Base-by-base conservation (phyloP, 1,140 invertebrate species). In the Drosophila fuyamai region DNA sequence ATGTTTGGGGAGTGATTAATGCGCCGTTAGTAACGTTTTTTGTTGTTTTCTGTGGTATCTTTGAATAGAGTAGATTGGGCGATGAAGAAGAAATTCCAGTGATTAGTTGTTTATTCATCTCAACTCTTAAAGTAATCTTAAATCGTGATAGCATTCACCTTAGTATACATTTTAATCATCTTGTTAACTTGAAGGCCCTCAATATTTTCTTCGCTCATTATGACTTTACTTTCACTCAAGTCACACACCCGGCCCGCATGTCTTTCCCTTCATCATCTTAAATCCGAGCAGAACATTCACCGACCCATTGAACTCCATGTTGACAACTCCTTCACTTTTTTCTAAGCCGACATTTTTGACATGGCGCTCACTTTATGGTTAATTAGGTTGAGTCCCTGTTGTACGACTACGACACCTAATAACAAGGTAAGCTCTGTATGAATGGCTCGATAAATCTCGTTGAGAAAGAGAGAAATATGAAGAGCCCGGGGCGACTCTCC, bases 301-400 rank as follows among this genome's bases (percentile, higher is more conserved):
- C 27, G 12, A 36, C 7, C 47, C 57, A 50, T 43, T 71, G 44
- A 61, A 18, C 41, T 29, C 8, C 50, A 48, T 43, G 35, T 56
- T 55, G n/a, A 40, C 40, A 40, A 61, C 67, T 61, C 48, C 71
- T 74, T 56, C 23, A 54, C 35, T 40, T 67, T 57, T 72, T 58
- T 47, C 54, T 83, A 88, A 88, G 72, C 76, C 77, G 83, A 88
- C 83, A 88, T 63, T 83, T 88, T 83, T 80, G 83, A 88, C 79
- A 86, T 62, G 83, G 83, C 82, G 82, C 79, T 82, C 83, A 68
- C 76, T 79, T 88, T 70, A 83, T 79, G 83, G 84, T 68, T 79
- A 89, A 88, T 88, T 88, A 80, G 83, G 76, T 79, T 83, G 79
- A 88, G 76, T 81, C 83, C 81, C 79, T 86, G 83, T 88, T 84